These are phyloP conservation scores for Paguma larvata DNA, from an alignment of 2,797 vertebrate genomes.

Conservation along the genomic window DNA sequence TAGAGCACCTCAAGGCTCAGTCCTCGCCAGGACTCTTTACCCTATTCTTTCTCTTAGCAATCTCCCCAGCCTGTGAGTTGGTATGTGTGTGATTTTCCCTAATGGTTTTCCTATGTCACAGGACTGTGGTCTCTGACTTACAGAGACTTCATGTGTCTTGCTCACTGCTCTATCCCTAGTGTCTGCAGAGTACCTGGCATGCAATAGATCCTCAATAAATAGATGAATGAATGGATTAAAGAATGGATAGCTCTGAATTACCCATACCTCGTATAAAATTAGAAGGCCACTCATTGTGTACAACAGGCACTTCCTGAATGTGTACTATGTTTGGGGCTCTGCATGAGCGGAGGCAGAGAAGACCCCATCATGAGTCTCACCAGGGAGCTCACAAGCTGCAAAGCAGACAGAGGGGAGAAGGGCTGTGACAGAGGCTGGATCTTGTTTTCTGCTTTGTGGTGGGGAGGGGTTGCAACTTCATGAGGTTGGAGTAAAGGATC, in stretches of 20 bases:
- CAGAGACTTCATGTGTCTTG: not conserved
- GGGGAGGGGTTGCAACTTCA: not conserved
- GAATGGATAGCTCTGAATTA: not conserved
- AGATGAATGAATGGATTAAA: not conserved
- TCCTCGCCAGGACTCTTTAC: not conserved
- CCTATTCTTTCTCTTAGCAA: not conserved
- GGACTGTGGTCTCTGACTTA: not conserved
- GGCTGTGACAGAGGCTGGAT: not conserved
- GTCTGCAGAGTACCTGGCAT: not conserved
- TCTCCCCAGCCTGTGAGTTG: not conserved
- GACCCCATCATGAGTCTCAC: not conserved
- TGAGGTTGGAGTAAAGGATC: slow-evolving; percentile 11
- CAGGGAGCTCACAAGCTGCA: not conserved
- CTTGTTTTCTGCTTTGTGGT: not conserved
- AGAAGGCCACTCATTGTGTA: not conserved
- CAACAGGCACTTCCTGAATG: not conserved
- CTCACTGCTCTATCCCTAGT: not conserved
- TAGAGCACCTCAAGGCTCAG: not conserved
- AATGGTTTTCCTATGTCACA: not conserved
- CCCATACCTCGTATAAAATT: not conserved
- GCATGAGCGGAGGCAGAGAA: not conserved
- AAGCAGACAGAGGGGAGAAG: not conserved
- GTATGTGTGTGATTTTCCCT: not conserved
- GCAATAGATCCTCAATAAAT: not conserved
- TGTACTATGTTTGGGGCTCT: not conserved